Evolutionary conservation across 1,140 invertebrate genomes (phyloP), one percentile per base, ranked within the genome.

Genomic region (Drosophila arawakana): DNA sequence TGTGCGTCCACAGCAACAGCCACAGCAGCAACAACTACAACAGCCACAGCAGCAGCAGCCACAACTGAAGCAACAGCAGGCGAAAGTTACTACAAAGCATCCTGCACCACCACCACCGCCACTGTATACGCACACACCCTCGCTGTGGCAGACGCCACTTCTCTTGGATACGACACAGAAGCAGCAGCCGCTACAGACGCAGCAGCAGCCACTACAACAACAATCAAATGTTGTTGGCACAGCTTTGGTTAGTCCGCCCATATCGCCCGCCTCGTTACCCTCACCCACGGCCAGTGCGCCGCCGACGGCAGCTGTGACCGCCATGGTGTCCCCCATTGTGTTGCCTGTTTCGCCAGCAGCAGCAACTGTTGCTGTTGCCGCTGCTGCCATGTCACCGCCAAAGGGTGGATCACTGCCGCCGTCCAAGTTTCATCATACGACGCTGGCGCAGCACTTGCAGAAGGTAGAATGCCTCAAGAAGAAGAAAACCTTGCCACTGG

Each of bases 361-460:
- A 11, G 46, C 60, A 30, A n/a, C 47, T 10, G 46, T n/a, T 13
- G 21, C 60, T 2, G 50, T 44, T n/a, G 61, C 72, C 10, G 30
- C 46, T 21, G 73, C 21, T 47, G 41, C 81, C 13, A 57, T 73
- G 50, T 72, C 65, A 25, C 74, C 86, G 55, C 76, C 81, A 25
- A 90, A 90, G 55, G 80, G 72, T 41, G 84, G 78, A 1, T 62
- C 88, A 18, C 60, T 92, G 72, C 89, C 91, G 50, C 91, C 91
- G 18, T 92, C 91, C 15, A 92, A 92, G 55, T 92, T 92, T 61
- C 91, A 92, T 76, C 84, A 92, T 41, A 91, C 79, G 21, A 92
- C 91, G 8, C 47, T 92, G 74, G 91, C 91, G 43, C 91, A 92
- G 44, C 91, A 92, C 55, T 59, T 91, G 61, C 89, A 91, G 44